phyloP scores from a whole-genome alignment of 2,797 vertebrate genomes.

The Stomatorhinus walkeri region DNA sequence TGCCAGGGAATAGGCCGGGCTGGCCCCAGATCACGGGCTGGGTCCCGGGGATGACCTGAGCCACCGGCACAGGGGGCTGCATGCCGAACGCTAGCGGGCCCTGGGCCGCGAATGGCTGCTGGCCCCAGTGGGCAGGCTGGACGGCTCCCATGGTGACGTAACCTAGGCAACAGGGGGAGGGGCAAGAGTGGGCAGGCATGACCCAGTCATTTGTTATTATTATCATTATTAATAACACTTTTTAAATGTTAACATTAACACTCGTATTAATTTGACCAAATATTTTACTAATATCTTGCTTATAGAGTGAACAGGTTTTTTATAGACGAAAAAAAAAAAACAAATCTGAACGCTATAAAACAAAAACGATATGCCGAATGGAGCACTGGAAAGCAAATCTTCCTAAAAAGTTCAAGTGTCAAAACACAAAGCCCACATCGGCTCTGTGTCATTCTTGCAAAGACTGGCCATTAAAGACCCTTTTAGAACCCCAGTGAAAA shows the following conservation, averaged over 20 bases:
- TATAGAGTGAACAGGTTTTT: background rate
- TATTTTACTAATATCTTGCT: background rate
- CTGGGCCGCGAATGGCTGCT: constrained; percentile 84
- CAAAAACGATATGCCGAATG: background rate
- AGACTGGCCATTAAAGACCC: background rate
- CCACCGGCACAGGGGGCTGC: constrained; percentile 77
- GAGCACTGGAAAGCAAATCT: background rate
- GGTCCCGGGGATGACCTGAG: constrained; percentile 92
- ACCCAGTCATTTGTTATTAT: background rate
- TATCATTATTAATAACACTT: background rate
- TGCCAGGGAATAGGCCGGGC: constrained; percentile 84
- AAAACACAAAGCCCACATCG: background rate
- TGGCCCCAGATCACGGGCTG: constrained; percentile 95
- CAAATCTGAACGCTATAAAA: background rate
- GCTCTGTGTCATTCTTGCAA: background rate
- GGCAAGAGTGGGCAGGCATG: background rate
- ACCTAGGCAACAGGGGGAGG: constrained; percentile 58
- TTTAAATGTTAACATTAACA: background rate
- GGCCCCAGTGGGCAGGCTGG: constrained; percentile 90
- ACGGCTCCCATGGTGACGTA: constrained; percentile 98
- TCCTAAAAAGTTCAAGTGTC: background rate
- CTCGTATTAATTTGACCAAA: background rate
- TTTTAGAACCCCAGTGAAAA: background rate
- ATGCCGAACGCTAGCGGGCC: constrained; percentile 87
- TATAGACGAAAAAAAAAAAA: background rate